Base-by-base conservation (phyloP, 2,113 vertebrate species). In the Saccopteryx bilineata region DNA sequence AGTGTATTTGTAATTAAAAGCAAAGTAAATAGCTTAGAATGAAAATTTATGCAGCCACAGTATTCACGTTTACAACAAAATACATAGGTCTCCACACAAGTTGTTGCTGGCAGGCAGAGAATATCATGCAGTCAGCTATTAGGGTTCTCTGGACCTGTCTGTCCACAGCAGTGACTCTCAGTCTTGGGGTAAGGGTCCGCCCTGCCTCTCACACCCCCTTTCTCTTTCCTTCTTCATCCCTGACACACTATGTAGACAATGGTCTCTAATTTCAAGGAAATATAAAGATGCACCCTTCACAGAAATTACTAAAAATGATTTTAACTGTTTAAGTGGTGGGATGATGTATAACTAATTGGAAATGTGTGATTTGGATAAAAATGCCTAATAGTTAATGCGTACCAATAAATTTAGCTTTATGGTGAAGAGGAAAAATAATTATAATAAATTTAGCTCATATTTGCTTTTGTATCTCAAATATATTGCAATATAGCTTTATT, bases 341-440 rank as follows among this genome's bases (percentile, higher is more conserved):
- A 66, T 95, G 65, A 72, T 87, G 18, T 56, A 28, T 75, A 92
- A 56, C 14, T 61, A 8, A 5, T 83, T 85, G 78, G 12, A 12
- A 68, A 1, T 91, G 50, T 79, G 81, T 93, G 46, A 81, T 81
- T 93, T 86, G 61, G 19, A 17, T 90, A 60, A 69, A 66, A 83
- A 78, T 91, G 31, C 83, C 24, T 66, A 39, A 48, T 76, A 65
- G 58, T 14, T 18, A 69, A 69, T 65, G 6, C 7, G 28, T 89
- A 85, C 19, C 82, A 52, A 66, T 72, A 75, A 23, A 78, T 91
- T 85, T 89, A 93, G 58, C 79, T 78, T 90, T 90, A 68, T 60
- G 28, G 8, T 93, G 54, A 65, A 79, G 58, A 93, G 60, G 10
- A 78, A 9, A 50, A 83, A 21, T 24, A n/a, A 72, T 72, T 90